Evolutionary conservation across 2,113 vertebrate species (phyloP).

Genomic region (Octodon degus): DNA sequence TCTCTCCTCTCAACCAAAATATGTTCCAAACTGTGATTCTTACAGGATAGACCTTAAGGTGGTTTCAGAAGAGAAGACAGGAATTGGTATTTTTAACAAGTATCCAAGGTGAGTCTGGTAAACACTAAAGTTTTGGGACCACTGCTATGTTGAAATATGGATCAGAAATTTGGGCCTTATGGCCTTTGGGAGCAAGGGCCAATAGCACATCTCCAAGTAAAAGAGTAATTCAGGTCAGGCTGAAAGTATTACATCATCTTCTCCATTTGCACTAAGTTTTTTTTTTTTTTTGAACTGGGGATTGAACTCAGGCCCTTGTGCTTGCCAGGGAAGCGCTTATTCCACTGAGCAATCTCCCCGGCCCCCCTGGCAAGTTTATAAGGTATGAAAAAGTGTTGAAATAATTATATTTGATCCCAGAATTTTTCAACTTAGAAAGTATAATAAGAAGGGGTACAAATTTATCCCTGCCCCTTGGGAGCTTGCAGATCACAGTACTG

Average conservation of each 20-base stretch:
- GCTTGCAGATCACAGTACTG: neutral
- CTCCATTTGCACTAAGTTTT: neutral
- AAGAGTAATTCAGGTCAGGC: neutral
- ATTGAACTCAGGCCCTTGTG: too few species aligned
- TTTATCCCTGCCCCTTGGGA: neutral
- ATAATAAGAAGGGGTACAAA: neutral
- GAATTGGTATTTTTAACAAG: constrained; percentile 28
- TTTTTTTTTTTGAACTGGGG: neutral
- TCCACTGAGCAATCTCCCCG: too few species aligned
- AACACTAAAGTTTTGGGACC: neutral
- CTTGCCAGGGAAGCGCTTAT: too few species aligned
- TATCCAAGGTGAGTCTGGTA: neutral
- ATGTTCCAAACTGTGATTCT: neutral
- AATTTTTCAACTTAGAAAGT: constrained; percentile 1
- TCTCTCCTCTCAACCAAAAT: neutral
- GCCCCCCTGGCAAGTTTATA: neutral
- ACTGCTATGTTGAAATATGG: constrained; percentile 21
- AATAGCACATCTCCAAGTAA: neutral
- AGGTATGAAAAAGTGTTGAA: neutral
- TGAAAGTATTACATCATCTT: constrained; percentile 39
- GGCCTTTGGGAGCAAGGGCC: neutral
- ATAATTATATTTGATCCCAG: neutral
- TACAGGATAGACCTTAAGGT: neutral
- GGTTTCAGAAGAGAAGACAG: neutral
- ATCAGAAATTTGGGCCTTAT: neutral